Evolutionary conservation across 2,113 vertebrate species (phyloP).

Genomic region (Geococcyx californianus): DNA sequence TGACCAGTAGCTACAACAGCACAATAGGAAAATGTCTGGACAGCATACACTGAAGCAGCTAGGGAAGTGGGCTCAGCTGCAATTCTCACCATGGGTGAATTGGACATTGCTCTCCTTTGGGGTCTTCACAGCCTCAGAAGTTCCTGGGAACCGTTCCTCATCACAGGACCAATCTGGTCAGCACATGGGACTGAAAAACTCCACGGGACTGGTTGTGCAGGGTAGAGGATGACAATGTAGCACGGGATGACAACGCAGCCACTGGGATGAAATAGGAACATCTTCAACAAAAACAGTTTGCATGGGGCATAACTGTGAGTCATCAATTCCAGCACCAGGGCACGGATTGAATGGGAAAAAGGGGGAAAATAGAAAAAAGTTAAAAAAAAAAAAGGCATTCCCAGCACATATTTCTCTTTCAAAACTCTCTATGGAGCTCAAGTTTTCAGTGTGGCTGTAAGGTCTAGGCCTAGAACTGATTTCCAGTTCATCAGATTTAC

Average conservation of each 20-base stretch:
- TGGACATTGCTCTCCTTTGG: neutral
- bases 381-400: too few relatives aligned
- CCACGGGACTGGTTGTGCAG: fast-evolving
- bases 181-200: neutral
- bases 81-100: neutral
- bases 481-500: neutral
- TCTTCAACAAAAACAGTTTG: neutral
- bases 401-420: neutral
- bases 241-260: neutral
- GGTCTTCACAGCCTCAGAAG: neutral
- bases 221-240: neutral
- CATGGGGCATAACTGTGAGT: neutral
- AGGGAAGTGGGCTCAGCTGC: neutral
- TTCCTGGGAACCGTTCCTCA: neutral
- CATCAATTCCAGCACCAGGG: neutral
- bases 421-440: neutral
- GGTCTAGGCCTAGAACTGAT: neutral
- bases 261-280: neutral
- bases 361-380: fast-evolving
- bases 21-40: fast-evolving
- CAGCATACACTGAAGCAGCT: fast-evolving
- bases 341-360: neutral
- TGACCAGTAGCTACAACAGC: neutral
- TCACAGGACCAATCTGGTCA: neutral
- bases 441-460: neutral